Evolutionary conservation across 2,888 invertebrate species (phyloP).

Genomic region (Hoplodrina blanda): DNA sequence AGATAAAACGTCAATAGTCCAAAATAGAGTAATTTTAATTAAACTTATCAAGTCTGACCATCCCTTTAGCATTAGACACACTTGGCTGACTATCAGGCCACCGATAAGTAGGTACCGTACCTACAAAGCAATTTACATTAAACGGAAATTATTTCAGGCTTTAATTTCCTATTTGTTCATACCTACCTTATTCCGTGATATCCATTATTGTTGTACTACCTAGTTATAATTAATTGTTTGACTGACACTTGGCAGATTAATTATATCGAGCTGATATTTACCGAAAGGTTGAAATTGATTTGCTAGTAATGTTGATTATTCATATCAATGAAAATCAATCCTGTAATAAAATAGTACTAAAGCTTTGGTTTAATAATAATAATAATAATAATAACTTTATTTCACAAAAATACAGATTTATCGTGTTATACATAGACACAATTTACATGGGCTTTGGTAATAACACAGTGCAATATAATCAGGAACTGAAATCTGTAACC

Average conservation of each 20-base stretch:
- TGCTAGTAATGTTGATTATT: not conserved
- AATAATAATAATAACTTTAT: too few species aligned
- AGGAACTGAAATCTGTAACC: too few species aligned
- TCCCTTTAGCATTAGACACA: not conserved
- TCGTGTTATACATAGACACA: too few species aligned
- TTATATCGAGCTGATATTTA: slow-evolving; percentile 31
- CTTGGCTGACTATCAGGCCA: not conserved
- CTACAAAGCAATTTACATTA: slow-evolving; percentile 10
- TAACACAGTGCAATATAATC: too few species aligned
- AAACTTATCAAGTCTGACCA: not conserved
- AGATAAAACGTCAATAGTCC: not conserved
- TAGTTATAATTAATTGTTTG: slow-evolving; percentile 43
- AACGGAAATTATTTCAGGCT: slow-evolving; percentile 2
- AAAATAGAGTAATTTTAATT: not conserved
- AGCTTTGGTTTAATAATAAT: too few species aligned
- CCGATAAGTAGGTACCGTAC: not conserved
- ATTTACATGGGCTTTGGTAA: too few species aligned
- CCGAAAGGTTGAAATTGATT: slow-evolving; percentile 10
- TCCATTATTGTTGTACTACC: slow-evolving; percentile 29
- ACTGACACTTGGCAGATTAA: slow-evolving; percentile 46
- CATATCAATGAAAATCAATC: not conserved
- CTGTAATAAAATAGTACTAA: not conserved
- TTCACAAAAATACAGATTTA: too few species aligned
- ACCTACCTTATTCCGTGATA: slow-evolving; percentile 5
- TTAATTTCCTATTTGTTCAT: slow-evolving; percentile 26